A percentile compares a stretch with the other conserved stretches of the same genome.
These are phyloP conservation scores for Hoplostethus mediterraneus DNA, from an alignment of 2,797 vertebrate species.

Conservation along the genomic window DNA sequence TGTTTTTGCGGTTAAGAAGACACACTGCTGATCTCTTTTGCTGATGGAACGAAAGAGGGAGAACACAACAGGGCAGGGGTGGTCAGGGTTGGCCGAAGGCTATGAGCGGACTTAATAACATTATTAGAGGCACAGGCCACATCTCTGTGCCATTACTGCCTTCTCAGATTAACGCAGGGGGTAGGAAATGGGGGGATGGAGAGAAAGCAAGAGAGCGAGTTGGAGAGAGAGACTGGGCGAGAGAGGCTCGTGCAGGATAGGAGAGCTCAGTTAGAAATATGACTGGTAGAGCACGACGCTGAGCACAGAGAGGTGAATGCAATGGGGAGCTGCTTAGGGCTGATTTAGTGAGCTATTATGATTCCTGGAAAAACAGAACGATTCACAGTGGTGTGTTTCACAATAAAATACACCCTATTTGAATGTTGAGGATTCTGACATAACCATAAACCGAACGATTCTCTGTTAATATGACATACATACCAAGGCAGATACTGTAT, in stretches of 20 bases:
- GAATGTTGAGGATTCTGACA: constrained; percentile 25
- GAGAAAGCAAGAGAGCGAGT: constrained; percentile 22
- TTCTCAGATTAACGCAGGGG: constrained; percentile 45
- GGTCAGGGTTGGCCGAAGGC: constrained; percentile 40
- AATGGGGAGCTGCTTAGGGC: constrained; percentile 25
- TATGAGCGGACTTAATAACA: constrained; percentile 78
- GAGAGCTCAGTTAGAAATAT: constrained; percentile 42
- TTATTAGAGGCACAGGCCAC: constrained; percentile 70
- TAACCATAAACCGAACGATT: constrained; percentile 17
- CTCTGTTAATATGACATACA: neutral
- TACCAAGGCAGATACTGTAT: no score
- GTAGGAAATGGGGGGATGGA: constrained; percentile 26
- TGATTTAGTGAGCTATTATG: constrained; percentile 51
- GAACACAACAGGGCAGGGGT: constrained; percentile 66
- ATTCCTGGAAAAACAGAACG: constrained; percentile 61
- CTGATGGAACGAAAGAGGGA: constrained; percentile 55
- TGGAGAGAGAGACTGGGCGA: constrained; percentile 28
- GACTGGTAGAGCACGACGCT: constrained; percentile 51
- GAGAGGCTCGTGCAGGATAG: constrained; percentile 31
- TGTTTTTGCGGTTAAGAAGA: constrained; percentile 39
- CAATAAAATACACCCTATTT: constrained; percentile 19
- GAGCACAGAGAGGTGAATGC: constrained; percentile 49
- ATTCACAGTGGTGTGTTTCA: constrained; percentile 32
- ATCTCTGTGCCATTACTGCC: constrained; percentile 49
- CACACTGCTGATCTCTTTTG: constrained; percentile 55